Base-by-base conservation (phyloP, 2,113 vertebrate species). In the Calypte anna region DNA sequence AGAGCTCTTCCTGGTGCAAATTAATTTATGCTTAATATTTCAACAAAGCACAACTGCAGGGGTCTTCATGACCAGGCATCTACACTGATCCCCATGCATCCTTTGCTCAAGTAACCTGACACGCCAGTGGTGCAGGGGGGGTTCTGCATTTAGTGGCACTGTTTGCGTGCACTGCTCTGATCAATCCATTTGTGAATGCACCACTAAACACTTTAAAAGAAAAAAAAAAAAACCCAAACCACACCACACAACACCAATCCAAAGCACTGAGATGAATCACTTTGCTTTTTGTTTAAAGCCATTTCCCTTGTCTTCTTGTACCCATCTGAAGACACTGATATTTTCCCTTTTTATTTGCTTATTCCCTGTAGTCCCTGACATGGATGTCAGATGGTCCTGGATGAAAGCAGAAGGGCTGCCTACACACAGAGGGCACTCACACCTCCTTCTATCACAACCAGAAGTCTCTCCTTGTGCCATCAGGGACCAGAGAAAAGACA, bases 371-470 rank as follows among this genome's bases (percentile, higher is more conserved):
- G 68, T 22, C 64, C 30, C 10, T n/a, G n/a, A 3, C 17, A 3
- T 1, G 33, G 83, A 50, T 33, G 44, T 58, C 44, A 40, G 69
- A 43, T 43, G 31, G 57, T 21, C 46, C 69, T 53, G 78, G 74
- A 43, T 85, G 88, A 50, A 73, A n/a, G 55, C 75, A 63, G 58
- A 33, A 3, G 61, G 33, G 14, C 50, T 51, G 68, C 31, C 38
- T n/a, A 12, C 4, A 2, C 23, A 14, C 13, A 14, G 38, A 24
- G 7, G 1, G 8, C 25, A 64, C 2, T 1, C 28, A 10, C 3
- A 17, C 44, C 59, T 62, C 62, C 43, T 53, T 30, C 1, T 31
- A 27, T 14, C 62, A 28, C 80, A 43, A 2, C 63, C 20, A 30
- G 15, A 72, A 69, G 25, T 22, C 36, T 80, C 74, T 70, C 15